A percentile compares a stretch with the other conserved stretches of the same genome.
These are phyloP conservation scores for Eledone cirrhosa DNA, from an alignment of 2,888 invertebrate genomes.

Conservation along the genomic window DNA sequence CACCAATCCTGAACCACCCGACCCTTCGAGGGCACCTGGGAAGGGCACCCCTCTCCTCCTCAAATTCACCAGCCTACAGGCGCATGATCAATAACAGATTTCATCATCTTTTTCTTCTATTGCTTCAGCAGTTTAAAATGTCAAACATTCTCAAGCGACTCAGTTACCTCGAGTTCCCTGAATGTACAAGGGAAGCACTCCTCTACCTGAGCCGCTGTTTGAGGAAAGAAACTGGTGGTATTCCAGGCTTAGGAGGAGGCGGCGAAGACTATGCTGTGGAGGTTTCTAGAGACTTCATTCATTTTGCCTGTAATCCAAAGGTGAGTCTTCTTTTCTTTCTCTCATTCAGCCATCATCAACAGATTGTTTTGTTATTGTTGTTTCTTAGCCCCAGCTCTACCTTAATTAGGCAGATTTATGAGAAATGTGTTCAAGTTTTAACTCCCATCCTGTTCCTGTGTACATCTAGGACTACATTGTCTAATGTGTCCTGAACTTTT, in stretches of 20 bases:
- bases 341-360: too few relatives aligned
- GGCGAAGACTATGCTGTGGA: slow-evolving; percentile 49
- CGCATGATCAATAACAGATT: too few relatives aligned
- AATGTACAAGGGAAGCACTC: slow-evolving; percentile 54
- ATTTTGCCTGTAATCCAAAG: slow-evolving; percentile 40
- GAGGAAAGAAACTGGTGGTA: slow-evolving; percentile 40
- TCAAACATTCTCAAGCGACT: slow-evolving; percentile 32
- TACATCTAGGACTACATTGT: not conserved
- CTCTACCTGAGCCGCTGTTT: slow-evolving; percentile 46
- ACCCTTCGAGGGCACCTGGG: too few relatives aligned
- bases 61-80: too few relatives aligned
- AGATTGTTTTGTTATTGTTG: too few relatives aligned
- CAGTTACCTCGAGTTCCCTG: slow-evolving; percentile 53
- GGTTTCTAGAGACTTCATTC: slow-evolving; percentile 54
- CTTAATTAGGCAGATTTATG: too few relatives aligned
- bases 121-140: slow-evolving; percentile 12
- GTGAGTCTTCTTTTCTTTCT: not conserved
- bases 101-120: not conserved
- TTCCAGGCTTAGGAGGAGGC: slow-evolving; percentile 49
- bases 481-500: too few relatives aligned
- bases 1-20: too few relatives aligned
- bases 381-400: too few relatives aligned
- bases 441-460: not conserved
- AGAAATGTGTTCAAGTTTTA: not conserved
- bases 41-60: too few relatives aligned